Conservation (phyloP, 2,888 invertebrate genomes). For the Andrena hattorfiana region DNA sequence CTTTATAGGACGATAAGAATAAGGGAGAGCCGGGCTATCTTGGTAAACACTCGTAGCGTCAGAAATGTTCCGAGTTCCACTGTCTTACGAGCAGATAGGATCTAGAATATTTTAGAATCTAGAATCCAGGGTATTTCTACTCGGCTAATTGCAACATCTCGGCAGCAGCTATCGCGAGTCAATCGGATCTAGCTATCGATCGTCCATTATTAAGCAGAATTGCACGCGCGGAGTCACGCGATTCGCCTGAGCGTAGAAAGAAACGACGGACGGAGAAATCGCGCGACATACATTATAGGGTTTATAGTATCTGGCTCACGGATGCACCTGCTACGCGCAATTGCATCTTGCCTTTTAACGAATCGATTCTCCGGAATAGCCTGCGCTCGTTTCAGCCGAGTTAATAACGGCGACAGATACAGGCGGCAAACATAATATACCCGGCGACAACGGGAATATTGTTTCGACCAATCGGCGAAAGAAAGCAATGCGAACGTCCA, state of each 20-base stretch:
- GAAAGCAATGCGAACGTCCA: constrained; percentile 75
- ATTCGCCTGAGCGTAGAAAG: neutral
- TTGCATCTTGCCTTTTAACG: no score
- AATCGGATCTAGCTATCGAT: constrained; percentile 12
- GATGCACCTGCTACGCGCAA: no score
- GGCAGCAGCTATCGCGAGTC: no score
- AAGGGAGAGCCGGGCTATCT: no score
- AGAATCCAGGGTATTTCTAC: constrained; percentile 2
- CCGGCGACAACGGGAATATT: constrained; percentile 42
- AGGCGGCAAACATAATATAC: constrained; percentile 69
- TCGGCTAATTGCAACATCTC: neutral
- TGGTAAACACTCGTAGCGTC: no score
- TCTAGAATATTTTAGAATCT: neutral
- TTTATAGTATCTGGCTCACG: no score
- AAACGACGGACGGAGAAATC: no score
- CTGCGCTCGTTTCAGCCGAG: neutral
- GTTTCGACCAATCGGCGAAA: constrained; percentile 68
- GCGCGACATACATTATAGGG: no score
- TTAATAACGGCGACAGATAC: constrained; percentile 36
- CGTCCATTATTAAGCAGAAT: neutral
- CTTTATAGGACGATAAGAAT: no score
- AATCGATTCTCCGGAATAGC: neutral
- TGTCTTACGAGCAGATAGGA: no score
- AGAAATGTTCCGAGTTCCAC: no score
- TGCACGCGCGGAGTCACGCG: constrained; percentile 11